Evolutionary conservation across 2,888 invertebrate species (phyloP).

Genomic region (Drosophila cognata): DNA sequence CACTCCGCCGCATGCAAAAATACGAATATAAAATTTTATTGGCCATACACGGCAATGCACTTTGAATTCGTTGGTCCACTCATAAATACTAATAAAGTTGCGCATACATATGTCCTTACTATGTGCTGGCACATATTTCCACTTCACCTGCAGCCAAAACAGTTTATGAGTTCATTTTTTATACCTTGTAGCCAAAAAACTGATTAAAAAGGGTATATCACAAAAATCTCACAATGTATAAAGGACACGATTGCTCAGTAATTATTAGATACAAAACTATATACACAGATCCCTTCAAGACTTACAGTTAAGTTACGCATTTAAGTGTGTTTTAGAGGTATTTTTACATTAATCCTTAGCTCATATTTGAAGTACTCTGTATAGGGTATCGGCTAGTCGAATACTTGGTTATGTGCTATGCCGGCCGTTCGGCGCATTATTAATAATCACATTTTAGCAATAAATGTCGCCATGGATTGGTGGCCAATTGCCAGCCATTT

Average conservation of each 20-base stretch:
- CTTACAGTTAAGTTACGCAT: not conserved
- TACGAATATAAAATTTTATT: slow-evolving; percentile 66
- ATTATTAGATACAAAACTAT: not conserved
- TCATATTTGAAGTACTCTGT: no score
- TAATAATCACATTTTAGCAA: slow-evolving; percentile 68
- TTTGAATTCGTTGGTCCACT: slow-evolving; percentile 63
- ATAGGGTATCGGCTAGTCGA: slow-evolving; percentile 23
- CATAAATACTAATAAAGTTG: slow-evolving; percentile 53
- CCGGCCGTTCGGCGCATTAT: slow-evolving; percentile 43
- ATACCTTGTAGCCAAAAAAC: slow-evolving; percentile 23
- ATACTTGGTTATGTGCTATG: not conserved
- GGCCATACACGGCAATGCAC: slow-evolving; percentile 72
- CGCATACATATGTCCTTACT: slow-evolving; percentile 10
- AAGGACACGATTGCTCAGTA: no score
- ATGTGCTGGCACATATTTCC: slow-evolving; percentile 43
- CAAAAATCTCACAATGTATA: not conserved
- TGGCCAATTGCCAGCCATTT: slow-evolving; percentile 76
- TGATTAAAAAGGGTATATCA: not conserved
- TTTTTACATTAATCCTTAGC: not conserved
- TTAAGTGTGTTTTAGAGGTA: not conserved
- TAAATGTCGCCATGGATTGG: slow-evolving; percentile 77
- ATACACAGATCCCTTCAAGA: not conserved
- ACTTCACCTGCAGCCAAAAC: slow-evolving; percentile 65
- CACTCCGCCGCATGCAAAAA: slow-evolving; percentile 55
- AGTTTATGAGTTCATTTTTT: slow-evolving; percentile 16